A percentile compares a stretch with the other conserved stretches of the same genome.
These are phyloP conservation scores for Scaptomyza pallida DNA, from an alignment of 1,140 invertebrate genomes.

Conservation along the genomic window DNA sequence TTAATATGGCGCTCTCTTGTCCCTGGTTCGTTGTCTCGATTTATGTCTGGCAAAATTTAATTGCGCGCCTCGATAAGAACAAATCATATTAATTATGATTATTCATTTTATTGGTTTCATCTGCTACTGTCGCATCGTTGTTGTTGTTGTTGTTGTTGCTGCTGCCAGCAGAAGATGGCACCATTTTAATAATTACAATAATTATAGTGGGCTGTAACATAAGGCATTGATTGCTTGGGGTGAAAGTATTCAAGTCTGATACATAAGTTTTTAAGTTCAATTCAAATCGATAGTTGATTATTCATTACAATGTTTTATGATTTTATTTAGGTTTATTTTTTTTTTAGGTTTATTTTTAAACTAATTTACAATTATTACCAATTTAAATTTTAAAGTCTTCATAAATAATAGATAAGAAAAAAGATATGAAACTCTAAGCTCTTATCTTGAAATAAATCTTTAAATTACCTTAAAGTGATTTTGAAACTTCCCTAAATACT, in stretches of 20 bases:
- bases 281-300: too few relatives aligned
- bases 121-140: slow-evolving; percentile 26
- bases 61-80: slow-evolving; percentile 64
- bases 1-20: slow-evolving; percentile 40
- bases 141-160: slow-evolving; percentile 5
- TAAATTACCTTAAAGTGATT: too few relatives aligned
- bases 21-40: slow-evolving; percentile 39
- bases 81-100: slow-evolving; percentile 74
- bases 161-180: slow-evolving; percentile 9
- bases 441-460: too few relatives aligned
- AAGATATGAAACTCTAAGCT: too few relatives aligned
- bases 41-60: slow-evolving; percentile 66
- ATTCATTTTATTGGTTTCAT: slow-evolving; percentile 70
- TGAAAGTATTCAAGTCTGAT: too few relatives aligned
- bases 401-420: too few relatives aligned
- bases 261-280: too few relatives aligned
- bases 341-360: too few relatives aligned
- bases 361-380: too few relatives aligned
- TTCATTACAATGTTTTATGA: too few relatives aligned
- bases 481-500: not conserved
- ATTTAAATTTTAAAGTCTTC: too few relatives aligned
- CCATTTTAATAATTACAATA: slow-evolving; percentile 1
- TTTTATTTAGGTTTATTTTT: too few relatives aligned
- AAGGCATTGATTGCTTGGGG: not conserved
- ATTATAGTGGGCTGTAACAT: slow-evolving; percentile 7